Conservation (phyloP, 2,113 vertebrate species). For the Macrotus californicus region DNA sequence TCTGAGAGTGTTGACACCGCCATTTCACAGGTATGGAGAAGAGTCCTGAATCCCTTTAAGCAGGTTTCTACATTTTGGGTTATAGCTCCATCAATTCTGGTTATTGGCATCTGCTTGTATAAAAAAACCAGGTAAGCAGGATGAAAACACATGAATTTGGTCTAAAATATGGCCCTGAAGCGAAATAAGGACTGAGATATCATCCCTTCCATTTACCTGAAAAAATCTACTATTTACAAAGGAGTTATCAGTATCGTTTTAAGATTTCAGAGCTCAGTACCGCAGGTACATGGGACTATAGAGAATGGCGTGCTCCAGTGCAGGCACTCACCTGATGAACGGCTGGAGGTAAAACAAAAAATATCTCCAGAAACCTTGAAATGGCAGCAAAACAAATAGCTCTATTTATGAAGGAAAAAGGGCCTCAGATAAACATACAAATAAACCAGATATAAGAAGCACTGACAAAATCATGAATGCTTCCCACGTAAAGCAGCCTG, state of each 20-base stretch:
- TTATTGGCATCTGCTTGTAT: not conserved
- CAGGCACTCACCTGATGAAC: not conserved
- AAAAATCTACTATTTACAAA: not conserved
- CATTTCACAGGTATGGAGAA: not conserved
- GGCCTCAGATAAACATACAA: conserved; percentile 42
- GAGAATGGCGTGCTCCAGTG: not conserved
- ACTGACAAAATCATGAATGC: not conserved
- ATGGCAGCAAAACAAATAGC: conserved; percentile 1
- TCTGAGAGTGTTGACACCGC: not conserved
- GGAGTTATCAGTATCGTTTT: conserved; percentile 5
- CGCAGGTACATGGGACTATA: not conserved
- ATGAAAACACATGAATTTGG: not conserved
- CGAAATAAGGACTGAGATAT: not conserved
- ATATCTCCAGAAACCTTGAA: not conserved
- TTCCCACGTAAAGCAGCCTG: not conserved
- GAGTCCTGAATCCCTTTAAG: not conserved
- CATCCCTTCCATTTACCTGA: not conserved
- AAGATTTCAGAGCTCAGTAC: not conserved
- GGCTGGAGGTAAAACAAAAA: not conserved
- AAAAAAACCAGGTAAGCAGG: not conserved
- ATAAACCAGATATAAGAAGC: not conserved
- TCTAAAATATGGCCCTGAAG: not conserved
- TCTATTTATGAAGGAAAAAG: conserved; percentile 5
- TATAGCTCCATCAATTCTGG: not conserved
- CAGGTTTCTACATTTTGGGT: not conserved